phyloP scores from a whole-genome alignment of 2,797 vertebrate species.

The Tragopan temminckii region DNA sequence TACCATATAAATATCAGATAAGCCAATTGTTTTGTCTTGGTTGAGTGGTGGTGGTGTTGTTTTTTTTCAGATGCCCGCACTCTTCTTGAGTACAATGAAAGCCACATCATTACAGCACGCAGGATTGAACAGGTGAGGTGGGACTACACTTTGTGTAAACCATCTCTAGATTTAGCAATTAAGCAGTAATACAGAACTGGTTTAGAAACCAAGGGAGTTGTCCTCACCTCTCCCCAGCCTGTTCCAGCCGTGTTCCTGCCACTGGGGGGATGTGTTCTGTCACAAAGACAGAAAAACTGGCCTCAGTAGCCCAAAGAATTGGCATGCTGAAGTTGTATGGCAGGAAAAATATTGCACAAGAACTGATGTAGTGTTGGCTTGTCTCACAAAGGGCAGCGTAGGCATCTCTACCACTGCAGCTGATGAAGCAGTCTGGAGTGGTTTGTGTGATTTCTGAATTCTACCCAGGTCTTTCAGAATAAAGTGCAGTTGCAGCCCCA shows the following conservation, averaged over 20 bases:
- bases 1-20: neutral
- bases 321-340: rapidly evolving
- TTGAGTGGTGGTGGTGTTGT: neutral
- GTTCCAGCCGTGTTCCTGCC: neutral
- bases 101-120: constrained; percentile 88
- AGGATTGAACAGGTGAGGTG: constrained; percentile 81
- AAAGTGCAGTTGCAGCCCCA: neutral
- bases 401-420: neutral
- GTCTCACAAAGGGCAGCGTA: neutral
- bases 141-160: neutral
- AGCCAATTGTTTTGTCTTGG: neutral
- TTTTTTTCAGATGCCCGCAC: constrained; percentile 87
- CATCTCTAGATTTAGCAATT: neutral
- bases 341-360: constrained; percentile 27
- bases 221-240: neutral
- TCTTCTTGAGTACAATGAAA: constrained; percentile 82
- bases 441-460: neutral
- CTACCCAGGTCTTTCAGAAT: rapidly evolving
- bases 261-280: neutral
- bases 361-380: neutral
- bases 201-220: neutral
- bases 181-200: neutral
- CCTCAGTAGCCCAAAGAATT: neutral
- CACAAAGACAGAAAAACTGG: neutral
- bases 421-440: neutral